Evolutionary conservation across 2,888 invertebrate genomes (phyloP).

Genomic region (Zelleria hepariella): DNA sequence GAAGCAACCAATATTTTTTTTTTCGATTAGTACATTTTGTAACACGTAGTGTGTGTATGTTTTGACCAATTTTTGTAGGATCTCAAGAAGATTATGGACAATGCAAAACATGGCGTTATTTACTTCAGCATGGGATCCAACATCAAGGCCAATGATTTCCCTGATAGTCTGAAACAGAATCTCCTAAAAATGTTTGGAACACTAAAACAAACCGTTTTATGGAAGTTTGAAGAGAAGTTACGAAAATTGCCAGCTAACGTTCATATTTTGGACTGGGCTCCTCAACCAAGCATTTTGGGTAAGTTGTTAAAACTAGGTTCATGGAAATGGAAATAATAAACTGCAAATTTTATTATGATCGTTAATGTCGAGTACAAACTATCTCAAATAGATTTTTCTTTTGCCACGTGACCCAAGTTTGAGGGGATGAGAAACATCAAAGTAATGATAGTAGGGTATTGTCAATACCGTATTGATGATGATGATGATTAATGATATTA

Average conservation of each 20-base stretch:
- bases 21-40: no score
- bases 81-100: slow-evolving; percentile 38
- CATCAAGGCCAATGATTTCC: slow-evolving; percentile 29
- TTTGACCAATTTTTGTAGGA: slow-evolving; percentile 22
- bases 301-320: no score
- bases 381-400: no score
- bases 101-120: slow-evolving; percentile 34
- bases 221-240: slow-evolving; percentile 37
- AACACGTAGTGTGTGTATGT: no score
- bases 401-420: no score
- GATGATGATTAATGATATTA: no score
- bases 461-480: no score
- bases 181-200: slow-evolving; percentile 28
- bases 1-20: not conserved
- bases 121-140: slow-evolving; percentile 48
- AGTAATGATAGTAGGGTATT: no score
- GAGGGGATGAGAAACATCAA: no score
- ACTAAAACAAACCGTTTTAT: slow-evolving; percentile 39
- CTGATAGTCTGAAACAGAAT: slow-evolving; percentile 21
- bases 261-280: slow-evolving; percentile 32
- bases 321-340: no score
- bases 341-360: no score
- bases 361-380: no score
- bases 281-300: slow-evolving; percentile 38
- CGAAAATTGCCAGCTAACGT: slow-evolving; percentile 31